phyloP scores from a whole-genome alignment of 2,888 invertebrate species.

The Prenolepis imparis region DNA sequence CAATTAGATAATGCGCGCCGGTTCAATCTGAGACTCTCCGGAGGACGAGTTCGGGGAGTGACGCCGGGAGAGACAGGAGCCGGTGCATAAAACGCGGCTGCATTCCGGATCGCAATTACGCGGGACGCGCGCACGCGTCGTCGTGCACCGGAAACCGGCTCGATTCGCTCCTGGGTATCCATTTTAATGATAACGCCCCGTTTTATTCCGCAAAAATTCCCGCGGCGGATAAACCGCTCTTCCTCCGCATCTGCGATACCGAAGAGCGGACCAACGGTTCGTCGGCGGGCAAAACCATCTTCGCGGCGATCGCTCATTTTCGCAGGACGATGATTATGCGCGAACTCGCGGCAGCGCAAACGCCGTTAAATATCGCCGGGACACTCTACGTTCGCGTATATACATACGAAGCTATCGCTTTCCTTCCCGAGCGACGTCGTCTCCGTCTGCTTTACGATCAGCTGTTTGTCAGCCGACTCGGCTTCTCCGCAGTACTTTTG shows the following conservation, averaged over 20 bases:
- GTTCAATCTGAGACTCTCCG: slow-evolving; percentile 20
- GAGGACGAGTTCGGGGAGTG: no score
- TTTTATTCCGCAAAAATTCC: slow-evolving; percentile 58
- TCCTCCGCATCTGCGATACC: neutral
- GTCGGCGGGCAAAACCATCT: slow-evolving; percentile 20
- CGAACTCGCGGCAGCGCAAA: slow-evolving; percentile 35
- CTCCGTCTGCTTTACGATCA: slow-evolving; percentile 2
- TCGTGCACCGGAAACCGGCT: slow-evolving; percentile 71
- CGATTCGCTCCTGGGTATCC: slow-evolving; percentile 73
- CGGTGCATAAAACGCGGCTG: neutral
- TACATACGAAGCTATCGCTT: neutral
- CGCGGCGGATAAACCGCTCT: slow-evolving; percentile 47
- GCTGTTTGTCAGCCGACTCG: neutral
- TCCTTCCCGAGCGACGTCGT: neutral
- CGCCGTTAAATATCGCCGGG: slow-evolving; percentile 26
- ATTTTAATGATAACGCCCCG: slow-evolving; percentile 65
- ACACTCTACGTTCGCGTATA: neutral
- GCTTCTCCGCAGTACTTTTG: neutral
- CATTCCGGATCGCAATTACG: slow-evolving; percentile 60
- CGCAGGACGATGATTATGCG: slow-evolving; percentile 34
- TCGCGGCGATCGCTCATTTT: slow-evolving; percentile 43
- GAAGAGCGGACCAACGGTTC: neutral
- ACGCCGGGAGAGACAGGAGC: slow-evolving; percentile 28
- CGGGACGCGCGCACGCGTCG: slow-evolving; percentile 58
- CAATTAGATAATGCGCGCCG: slow-evolving; percentile 44